Conservation (phyloP, 2,797 vertebrate species). For the Tiaroga cobitis region DNA sequence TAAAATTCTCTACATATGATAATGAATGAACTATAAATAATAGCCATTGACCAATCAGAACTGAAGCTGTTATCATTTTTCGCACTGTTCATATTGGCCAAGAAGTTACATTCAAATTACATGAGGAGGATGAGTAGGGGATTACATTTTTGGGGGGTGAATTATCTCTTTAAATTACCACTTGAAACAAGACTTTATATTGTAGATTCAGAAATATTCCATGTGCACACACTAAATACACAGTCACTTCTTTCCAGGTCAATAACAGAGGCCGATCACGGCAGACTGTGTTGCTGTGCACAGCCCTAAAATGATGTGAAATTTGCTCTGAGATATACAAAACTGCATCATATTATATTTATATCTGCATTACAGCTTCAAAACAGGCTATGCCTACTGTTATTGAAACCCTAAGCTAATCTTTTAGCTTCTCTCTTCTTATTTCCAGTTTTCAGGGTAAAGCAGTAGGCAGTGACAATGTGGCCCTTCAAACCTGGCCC, state of each 20-base stretch:
- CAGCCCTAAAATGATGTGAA: conserved; percentile 68
- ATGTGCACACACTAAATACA: conserved; percentile 36
- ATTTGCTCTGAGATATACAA: conserved; percentile 49
- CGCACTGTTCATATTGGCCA: background rate
- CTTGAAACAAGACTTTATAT: conserved; percentile 42
- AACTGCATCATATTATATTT: conserved; percentile 15
- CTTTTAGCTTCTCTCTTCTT: background rate
- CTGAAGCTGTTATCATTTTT: no score
- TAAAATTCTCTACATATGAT: no score
- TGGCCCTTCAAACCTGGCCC: background rate
- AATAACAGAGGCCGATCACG: conserved; percentile 56
- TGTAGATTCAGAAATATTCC: conserved; percentile 52
- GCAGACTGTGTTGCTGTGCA: conserved; percentile 54
- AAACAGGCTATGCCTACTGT: background rate
- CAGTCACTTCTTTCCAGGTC: conserved; percentile 51
- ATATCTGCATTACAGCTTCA: conserved; percentile 6
- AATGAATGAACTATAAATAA: no score
- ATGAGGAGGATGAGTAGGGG: background rate
- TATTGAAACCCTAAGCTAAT: background rate
- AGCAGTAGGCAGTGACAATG: background rate
- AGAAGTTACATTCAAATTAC: background rate
- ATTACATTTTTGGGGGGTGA: background rate
- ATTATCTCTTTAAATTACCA: conserved; percentile 7
- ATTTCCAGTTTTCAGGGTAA: background rate
- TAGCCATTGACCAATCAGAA: background rate